Base-by-base conservation (phyloP, 2,888 invertebrate genomes). In the Oscheius sp. region DNA sequence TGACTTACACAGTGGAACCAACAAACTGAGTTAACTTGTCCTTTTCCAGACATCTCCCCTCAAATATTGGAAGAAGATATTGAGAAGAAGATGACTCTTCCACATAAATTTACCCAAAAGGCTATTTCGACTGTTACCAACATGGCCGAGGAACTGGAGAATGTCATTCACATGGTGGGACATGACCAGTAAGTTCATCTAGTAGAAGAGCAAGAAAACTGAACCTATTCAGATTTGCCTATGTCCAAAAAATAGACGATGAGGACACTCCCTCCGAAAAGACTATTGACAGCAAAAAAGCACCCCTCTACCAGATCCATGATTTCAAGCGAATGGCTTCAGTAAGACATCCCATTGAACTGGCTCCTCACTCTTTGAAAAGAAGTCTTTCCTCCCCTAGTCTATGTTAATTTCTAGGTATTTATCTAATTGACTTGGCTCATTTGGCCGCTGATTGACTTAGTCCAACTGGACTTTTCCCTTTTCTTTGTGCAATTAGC, bases 71-170 rank as follows among this genome's bases (percentile, higher is more conserved):
- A 41, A 24, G 73, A 74, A 38, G 68, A 72, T 8, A 74, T 70
- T 24, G 73, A 72, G 44, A 74, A 73, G 70, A 74, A 74, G 45
- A 9, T 24, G 8, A 59, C 57, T 9, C 62, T 45, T 14, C n/a
- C 49, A 1, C 17, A 67, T n/a, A 79, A 82, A 51, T 82, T 84
- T 82, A 82, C 84, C 12, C 72, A 75, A 41, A 80, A 81, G 50
- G 74, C 83, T 49, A 79, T 76, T 68, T 70, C 79, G 65, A 80
- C 79, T 67, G 78, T 84, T 32, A 79, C 79, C 20, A 80, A 75
- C 17, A 77, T 83, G 17, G 81, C 79, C 50, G 81, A 82, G 54
- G 84, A 82, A 61, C 75, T 84, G 41, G 84, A 84, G 50, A 81
- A 81, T 68, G 83, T 82, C 47, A 82, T 83, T 61, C 80, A 84